Evolutionary conservation across 2,113 vertebrate species (phyloP).

Genomic region (Cariama cristata): DNA sequence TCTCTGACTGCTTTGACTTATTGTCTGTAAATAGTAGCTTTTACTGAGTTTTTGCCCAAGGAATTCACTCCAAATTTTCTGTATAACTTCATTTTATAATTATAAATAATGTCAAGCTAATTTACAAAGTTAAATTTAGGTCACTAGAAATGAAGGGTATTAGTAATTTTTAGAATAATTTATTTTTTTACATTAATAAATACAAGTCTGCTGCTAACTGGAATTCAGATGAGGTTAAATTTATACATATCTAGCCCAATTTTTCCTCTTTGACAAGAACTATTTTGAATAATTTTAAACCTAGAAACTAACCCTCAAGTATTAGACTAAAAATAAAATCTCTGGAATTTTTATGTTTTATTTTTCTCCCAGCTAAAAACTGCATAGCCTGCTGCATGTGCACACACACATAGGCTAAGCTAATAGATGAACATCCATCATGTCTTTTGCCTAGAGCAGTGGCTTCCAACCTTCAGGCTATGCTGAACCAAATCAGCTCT

Average conservation of each 20-base stretch:
- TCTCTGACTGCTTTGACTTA: not conserved
- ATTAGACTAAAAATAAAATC: slow-evolving; percentile 47
- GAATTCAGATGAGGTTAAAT: not conserved
- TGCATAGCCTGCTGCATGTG: not conserved
- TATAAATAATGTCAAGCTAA: not conserved
- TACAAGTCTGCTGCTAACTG: not conserved
- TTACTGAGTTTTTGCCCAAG: not conserved
- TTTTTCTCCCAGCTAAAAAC: slow-evolving; percentile 13
- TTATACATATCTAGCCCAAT: not conserved
- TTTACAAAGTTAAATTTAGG: not conserved
- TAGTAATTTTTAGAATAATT: not conserved
- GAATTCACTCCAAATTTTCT: not conserved
- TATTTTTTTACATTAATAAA: not conserved
- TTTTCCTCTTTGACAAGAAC: not conserved
- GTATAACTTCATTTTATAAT: not conserved
- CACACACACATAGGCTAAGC: not conserved
- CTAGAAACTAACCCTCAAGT: not conserved
- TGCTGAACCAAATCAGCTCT: slow-evolving; percentile 15
- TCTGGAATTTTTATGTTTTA: slow-evolving; percentile 5
- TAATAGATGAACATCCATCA: slow-evolving; percentile 46
- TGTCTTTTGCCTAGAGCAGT: slow-evolving; percentile 65
- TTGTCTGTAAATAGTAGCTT: not conserved
- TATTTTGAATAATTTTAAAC: slow-evolving; percentile 11
- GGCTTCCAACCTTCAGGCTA: slow-evolving; percentile 63
- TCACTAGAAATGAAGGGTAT: not conserved